These are phyloP conservation scores for Pseudochirops cupreus DNA, from an alignment of 2,797 vertebrate genomes.

Conservation along the genomic window DNA sequence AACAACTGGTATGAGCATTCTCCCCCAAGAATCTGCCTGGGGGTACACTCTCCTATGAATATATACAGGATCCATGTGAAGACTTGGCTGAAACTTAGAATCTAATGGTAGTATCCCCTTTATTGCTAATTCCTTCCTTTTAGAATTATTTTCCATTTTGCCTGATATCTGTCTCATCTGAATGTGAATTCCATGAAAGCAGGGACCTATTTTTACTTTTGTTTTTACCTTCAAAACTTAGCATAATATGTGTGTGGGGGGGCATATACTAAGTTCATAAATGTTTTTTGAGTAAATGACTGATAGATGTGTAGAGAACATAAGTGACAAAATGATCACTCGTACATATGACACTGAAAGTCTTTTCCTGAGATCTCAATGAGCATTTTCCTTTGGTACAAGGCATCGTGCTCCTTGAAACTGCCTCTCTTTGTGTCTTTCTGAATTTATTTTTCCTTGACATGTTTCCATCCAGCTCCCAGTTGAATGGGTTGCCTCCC, in stretches of 20 bases:
- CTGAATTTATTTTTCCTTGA: not conserved
- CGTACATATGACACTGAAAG: not conserved
- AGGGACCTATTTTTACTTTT: not conserved
- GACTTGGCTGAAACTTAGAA: not conserved
- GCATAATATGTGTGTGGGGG: too few species aligned
- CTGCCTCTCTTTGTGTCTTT: not conserved
- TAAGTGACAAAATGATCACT: not conserved
- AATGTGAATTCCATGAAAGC: not conserved
- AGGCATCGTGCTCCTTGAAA: not conserved
- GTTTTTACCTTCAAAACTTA: not conserved
- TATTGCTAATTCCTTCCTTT: not conserved
- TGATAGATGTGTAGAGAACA: not conserved
- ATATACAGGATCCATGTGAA: not conserved
- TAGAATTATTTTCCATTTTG: not conserved
- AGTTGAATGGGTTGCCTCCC: not conserved
- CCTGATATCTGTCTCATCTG: not conserved
- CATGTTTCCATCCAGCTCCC: not conserved
- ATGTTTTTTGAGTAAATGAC: not conserved
- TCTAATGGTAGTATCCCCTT: not conserved
- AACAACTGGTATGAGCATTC: not conserved
- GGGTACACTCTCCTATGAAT: not conserved
- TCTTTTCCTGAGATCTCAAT: not conserved
- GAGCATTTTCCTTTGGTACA: not conserved
- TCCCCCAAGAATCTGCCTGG: not conserved
- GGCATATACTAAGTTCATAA: not conserved